A percentile compares a stretch with the other conserved stretches of the same genome.
These are phyloP conservation scores for Orientallactaga sibirica DNA, from an alignment of 2,797 vertebrate genomes.

Conservation along the genomic window DNA sequence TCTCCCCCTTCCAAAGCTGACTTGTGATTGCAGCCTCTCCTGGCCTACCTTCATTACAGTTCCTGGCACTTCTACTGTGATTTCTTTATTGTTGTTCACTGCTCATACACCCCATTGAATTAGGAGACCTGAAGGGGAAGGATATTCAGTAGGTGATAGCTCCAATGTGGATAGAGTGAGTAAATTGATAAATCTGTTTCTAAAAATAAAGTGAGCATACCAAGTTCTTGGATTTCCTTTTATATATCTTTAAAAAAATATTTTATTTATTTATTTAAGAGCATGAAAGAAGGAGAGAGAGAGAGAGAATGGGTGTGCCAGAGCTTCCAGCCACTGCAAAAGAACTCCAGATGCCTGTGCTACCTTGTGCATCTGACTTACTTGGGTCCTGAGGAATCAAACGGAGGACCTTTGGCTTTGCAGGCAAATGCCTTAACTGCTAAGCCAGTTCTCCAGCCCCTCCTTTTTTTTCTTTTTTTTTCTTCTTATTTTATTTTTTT, in stretches of 20 bases:
- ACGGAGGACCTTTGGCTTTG: no score
- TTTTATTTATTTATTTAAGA: no score
- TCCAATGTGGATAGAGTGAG: slow-evolving; percentile 33
- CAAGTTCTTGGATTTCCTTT: slow-evolving; percentile 49
- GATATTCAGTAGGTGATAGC: background rate
- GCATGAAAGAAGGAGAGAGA: no score
- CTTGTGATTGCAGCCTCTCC: background rate
- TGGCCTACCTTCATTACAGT: background rate
- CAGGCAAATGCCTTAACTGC: no score
- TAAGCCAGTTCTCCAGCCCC: no score
- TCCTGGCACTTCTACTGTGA: background rate
- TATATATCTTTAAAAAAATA: background rate
- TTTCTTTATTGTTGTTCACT: background rate
- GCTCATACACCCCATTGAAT: background rate
- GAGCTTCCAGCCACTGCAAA: no score
- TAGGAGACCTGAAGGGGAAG: background rate
- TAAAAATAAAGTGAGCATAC: slow-evolving; percentile 33
- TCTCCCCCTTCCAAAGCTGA: background rate
- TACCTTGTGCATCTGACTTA: no score
- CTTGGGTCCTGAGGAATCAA: no score
- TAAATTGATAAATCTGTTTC: slow-evolving; percentile 2
- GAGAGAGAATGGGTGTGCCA: no score
- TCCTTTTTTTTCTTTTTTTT: no score
- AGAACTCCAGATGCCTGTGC: no score
- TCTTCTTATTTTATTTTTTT: no score